Percentiles rank a stretch among this genome's conserved stretches.
Evolutionary conservation across 2,113 vertebrate genomes (phyloP).

Genomic region (Gasterosteus aculeatus): DNA sequence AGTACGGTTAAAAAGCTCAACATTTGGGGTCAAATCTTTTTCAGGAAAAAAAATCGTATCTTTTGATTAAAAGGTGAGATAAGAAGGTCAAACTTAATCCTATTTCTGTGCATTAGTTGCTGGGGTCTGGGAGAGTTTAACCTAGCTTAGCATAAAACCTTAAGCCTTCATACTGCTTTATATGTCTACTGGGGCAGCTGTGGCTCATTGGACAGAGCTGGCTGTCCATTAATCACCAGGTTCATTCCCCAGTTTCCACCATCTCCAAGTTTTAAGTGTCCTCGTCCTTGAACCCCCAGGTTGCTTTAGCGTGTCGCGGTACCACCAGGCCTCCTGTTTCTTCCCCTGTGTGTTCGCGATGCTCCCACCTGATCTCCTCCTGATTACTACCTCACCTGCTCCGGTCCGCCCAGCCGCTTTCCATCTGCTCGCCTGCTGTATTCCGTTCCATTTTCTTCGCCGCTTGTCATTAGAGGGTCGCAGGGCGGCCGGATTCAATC

Average conservation of each 20-base stretch:
- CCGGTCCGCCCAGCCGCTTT: too few species aligned
- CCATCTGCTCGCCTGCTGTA: too few species aligned
- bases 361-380: too few species aligned
- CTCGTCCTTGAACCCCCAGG: neutral
- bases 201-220: neutral
- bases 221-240: neutral
- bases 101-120: neutral
- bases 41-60: neutral
- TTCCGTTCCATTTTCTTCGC: too few species aligned
- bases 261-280: neutral
- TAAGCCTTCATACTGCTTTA: neutral
- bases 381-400: too few species aligned
- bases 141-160: slow-evolving; percentile 1
- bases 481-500: too few species aligned
- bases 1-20: neutral
- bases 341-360: too few species aligned
- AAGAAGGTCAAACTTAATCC: neutral
- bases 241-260: neutral
- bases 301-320: too few species aligned
- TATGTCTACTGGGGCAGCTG: neutral
- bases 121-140: neutral
- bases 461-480: too few species aligned
- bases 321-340: too few species aligned
- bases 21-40: neutral
- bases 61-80: neutral